Conservation (phyloP, 2,113 vertebrate species). For the Gymnogyps californianus region DNA sequence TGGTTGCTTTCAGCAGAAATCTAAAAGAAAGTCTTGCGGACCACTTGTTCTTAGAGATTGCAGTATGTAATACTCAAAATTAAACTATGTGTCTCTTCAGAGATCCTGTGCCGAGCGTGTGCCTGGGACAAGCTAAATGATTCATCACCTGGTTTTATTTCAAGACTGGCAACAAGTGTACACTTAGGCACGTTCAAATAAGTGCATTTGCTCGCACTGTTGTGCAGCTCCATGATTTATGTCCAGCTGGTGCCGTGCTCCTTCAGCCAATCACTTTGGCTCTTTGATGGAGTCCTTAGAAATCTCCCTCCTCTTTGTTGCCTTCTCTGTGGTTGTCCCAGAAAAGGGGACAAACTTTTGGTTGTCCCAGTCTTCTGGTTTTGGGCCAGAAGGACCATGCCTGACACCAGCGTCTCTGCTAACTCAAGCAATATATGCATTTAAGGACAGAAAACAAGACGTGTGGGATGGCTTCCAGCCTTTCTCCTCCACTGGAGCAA, state of each 20-base stretch:
- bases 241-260: not conserved
- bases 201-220: not conserved
- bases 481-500: not conserved
- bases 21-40: not conserved
- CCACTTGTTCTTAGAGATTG: not conserved
- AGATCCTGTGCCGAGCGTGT: not conserved
- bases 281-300: not conserved
- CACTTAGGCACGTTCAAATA: not conserved
- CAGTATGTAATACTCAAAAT: not conserved
- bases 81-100: not conserved
- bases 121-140: not conserved
- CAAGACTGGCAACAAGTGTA: not conserved
- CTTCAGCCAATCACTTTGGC: not conserved
- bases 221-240: not conserved
- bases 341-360: not conserved
- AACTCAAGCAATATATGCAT: not conserved
- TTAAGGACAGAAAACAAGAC: not conserved
- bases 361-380: not conserved
- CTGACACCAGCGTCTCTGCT: not conserved
- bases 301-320: not conserved
- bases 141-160: not conserved
- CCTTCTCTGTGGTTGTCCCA: not conserved
- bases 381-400: not conserved
- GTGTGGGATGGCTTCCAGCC: not conserved
- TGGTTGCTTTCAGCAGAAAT: not conserved